Evolutionary conservation across 2,113 vertebrate species (phyloP), one percentile per base, ranked within the genome.

Genomic region (Ictalurus furcatus): DNA sequence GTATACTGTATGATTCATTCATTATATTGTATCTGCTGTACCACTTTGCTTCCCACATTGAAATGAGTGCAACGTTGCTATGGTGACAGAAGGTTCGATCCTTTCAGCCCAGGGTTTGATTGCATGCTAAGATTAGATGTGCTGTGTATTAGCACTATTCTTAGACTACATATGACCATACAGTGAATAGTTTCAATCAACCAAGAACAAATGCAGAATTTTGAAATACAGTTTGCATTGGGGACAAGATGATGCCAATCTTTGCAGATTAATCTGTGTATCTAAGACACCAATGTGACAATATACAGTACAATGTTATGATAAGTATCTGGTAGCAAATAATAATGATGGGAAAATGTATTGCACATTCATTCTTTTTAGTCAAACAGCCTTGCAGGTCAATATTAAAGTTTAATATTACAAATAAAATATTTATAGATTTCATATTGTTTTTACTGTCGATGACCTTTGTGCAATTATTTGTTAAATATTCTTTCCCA

Each of bases 61-160:
- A 40, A 76, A 89, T 84, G 52, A 89, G 90, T 90, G 30, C 87
- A 71, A 88, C 6, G 74, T 92, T 90, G 89, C 89, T 88, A 88
- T 89, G 88, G 90, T 89, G 88, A 91, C 89, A 90, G 8, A 11
- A 67, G 80, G 76, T 67, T 87, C 88, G 76, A 90, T 78, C 87
- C 87, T 80, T 87, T 28, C 65, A 85, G 11, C 73, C 40, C 71
- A 81, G 71, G 73, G 48, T 83, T 86, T 85, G 80, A 74, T 74
- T 74, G 81, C 56, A 81, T 69, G 78, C 78, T 87, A 87, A 81
- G 78, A 90, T 78, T 91, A 65, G 67, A 79, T 40, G 34, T 65
- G 54, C 37, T 61, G 63, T 34, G 37, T 88, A 82, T 90, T 80
- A 85, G 13, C 56, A 82, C 76, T 79, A n/a, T 59, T 71, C 83